phyloP scores from a whole-genome alignment of 2,113 vertebrate genomes.

The Pangasianodon hypophthalmus region DNA sequence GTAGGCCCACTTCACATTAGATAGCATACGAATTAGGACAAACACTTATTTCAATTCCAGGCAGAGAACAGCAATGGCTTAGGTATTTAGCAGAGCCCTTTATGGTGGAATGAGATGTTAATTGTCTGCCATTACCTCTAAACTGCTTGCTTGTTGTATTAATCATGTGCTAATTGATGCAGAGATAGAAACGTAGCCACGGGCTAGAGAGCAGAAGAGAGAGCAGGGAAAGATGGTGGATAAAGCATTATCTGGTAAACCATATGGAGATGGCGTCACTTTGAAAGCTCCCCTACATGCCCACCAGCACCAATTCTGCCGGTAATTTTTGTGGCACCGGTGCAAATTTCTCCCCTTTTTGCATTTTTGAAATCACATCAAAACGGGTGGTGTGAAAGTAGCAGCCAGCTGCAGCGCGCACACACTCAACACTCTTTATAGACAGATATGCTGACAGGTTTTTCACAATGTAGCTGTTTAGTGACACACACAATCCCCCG shows the following conservation, averaged over 20 bases:
- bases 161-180: conserved; percentile 99
- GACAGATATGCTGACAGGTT: conserved; percentile 39
- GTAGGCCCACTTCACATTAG: conserved; percentile 86
- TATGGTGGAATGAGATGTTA: conserved; percentile 97
- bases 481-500: conserved; percentile 7
- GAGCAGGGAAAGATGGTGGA: conserved; percentile 83
- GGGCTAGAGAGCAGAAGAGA: conserved; percentile 85
- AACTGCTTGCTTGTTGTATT: conserved; percentile 99
- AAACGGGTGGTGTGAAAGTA: conserved; percentile 45
- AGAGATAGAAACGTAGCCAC: conserved; percentile 97
- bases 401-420: conserved; percentile 51
- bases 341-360: conserved; percentile 37
- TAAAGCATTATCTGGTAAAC: conserved; percentile 88
- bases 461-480: conserved; percentile 2
- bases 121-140: conserved; percentile 99
- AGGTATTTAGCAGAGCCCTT: conserved; percentile 93
- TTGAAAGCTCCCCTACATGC: conserved; percentile 81
- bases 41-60: conserved; percentile 92
- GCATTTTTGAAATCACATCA: conserved; percentile 52
- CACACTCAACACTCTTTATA: conserved; percentile 24
- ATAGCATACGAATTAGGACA: conserved; percentile 91
- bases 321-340: conserved; percentile 54
- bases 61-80: conserved; percentile 83
- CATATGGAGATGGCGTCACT: conserved; percentile 89
- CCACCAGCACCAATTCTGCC: conserved; percentile 69